Conservation (phyloP, 2,113 vertebrate species). For the Gambusia affinis region DNA sequence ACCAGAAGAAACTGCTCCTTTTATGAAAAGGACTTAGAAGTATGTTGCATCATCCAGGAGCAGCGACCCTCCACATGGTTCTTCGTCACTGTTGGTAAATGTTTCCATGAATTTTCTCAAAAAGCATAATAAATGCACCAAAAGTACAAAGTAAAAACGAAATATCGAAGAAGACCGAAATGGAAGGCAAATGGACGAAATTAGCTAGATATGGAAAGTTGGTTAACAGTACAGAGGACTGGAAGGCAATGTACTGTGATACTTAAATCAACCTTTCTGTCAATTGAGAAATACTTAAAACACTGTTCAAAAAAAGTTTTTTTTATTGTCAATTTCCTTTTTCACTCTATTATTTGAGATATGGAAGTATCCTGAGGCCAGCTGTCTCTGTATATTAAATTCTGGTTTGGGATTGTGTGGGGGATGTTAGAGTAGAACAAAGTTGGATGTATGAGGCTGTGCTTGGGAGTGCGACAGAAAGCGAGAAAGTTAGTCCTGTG, state of each 20-base stretch:
- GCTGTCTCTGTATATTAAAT: slow-evolving; percentile 46
- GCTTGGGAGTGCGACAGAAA: slow-evolving; percentile 12
- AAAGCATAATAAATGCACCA: too few relatives aligned
- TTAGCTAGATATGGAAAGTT: too few relatives aligned
- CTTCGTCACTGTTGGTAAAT: slow-evolving; percentile 37
- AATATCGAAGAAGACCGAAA: too few relatives aligned
- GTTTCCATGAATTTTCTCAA: too few relatives aligned
- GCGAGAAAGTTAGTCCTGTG: slow-evolving; percentile 23
- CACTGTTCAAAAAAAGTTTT: background rate
- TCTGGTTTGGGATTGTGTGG: slow-evolving; percentile 26
- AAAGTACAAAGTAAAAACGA: too few relatives aligned
- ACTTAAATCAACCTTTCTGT: too few relatives aligned
- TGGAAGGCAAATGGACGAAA: too few relatives aligned
- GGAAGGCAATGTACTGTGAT: too few relatives aligned
- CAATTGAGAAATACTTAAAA: background rate
- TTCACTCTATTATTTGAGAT: slow-evolving; percentile 5
- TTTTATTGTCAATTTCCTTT: background rate
- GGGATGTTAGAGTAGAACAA: slow-evolving; percentile 18
- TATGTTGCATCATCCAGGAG: slow-evolving; percentile 41
- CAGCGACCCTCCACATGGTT: slow-evolving; percentile 58
- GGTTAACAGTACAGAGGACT: too few relatives aligned
- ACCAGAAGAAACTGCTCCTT: slow-evolving; percentile 20
- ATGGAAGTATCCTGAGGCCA: slow-evolving; percentile 30
- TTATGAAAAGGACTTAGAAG: slow-evolving; percentile 8
- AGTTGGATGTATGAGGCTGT: slow-evolving; percentile 29